These are phyloP conservation scores for Capitulum mitella DNA, from an alignment of 2,888 invertebrate species.

Conservation along the genomic window DNA sequence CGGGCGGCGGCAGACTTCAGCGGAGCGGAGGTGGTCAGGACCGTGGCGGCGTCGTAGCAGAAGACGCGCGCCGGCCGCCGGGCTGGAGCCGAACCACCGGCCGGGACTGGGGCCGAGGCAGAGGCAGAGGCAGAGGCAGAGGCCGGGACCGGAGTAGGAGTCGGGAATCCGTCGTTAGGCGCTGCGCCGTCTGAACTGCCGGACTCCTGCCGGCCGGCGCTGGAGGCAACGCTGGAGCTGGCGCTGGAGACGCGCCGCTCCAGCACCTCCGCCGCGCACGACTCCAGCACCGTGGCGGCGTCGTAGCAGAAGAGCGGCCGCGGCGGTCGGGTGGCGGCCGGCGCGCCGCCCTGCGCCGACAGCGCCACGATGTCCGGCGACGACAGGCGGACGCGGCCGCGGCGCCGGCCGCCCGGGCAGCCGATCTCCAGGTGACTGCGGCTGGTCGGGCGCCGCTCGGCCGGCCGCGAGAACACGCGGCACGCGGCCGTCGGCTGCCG, in stretches of 20 bases:
- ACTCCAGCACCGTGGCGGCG: conserved; percentile 8
- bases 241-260: background rate
- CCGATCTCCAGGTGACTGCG: conserved; percentile 9
- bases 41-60: conserved; percentile 20
- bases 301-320: conserved; percentile 14
- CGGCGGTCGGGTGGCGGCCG: background rate
- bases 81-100: background rate
- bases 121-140: too few species aligned
- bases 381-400: background rate
- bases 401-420: background rate
- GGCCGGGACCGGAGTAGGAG: too few species aligned
- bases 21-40: background rate
- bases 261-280: background rate
- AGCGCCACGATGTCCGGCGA: background rate
- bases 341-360: background rate
- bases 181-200: too few species aligned
- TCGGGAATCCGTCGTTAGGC: too few species aligned
- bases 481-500: background rate
- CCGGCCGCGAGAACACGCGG: background rate
- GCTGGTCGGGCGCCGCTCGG: background rate
- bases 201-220: too few species aligned
- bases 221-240: too few species aligned
- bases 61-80: background rate
- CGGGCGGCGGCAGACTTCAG: too few species aligned
- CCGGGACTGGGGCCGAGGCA: background rate